Conservation (phyloP, 2,888 invertebrate species). For the Oegoconia quadripuncta region DNA sequence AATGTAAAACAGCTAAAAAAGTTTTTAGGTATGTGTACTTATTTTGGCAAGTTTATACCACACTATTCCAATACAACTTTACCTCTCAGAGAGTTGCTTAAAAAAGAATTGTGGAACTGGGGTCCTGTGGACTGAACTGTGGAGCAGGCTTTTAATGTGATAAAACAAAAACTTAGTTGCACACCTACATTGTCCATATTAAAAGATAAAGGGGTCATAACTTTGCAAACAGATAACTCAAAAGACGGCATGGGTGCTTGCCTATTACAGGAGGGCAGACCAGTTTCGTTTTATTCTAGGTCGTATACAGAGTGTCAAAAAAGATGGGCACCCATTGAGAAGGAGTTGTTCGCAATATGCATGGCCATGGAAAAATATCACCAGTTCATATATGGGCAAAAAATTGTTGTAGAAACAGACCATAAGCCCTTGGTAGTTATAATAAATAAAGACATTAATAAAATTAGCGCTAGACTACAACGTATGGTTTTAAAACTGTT, state of each 20-base stretch:
- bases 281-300: slow-evolving; percentile 28
- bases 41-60: no score
- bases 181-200: slow-evolving; percentile 5
- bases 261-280: slow-evolving; percentile 14
- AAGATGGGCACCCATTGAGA: slow-evolving; percentile 23
- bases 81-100: no score
- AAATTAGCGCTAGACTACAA: slow-evolving; percentile 21
- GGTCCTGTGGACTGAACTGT: no score
- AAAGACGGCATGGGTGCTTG: slow-evolving; percentile 21
- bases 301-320: slow-evolving; percentile 26
- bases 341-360: slow-evolving; percentile 22
- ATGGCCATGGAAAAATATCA: slow-evolving; percentile 21
- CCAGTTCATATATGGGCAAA: slow-evolving; percentile 21
- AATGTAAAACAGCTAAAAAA: no score
- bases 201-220: background rate
- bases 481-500: slow-evolving; percentile 25
- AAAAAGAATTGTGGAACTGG: no score
- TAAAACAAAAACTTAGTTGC: slow-evolving; percentile 3
- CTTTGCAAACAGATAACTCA: slow-evolving; percentile 16
- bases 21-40: no score
- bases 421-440: slow-evolving; percentile 23
- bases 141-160: no score
- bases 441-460: slow-evolving; percentile 21
- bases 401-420: slow-evolving; percentile 18
- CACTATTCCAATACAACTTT: no score